Evolutionary conservation across 2,888 invertebrate species (phyloP), one percentile per base, ranked within the genome.

Genomic region (Leucozona laternaria): DNA sequence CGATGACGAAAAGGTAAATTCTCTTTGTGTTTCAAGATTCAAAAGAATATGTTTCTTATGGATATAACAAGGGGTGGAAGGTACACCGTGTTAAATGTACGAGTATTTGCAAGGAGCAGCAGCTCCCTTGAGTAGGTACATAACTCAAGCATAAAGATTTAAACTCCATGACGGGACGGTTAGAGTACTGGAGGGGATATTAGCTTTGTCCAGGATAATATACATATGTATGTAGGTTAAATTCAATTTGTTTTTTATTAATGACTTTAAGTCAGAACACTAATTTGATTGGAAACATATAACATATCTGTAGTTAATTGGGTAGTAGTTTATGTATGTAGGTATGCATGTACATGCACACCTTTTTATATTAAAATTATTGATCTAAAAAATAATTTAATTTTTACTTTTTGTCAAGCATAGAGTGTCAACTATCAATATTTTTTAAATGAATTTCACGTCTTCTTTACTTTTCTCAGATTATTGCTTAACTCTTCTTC

Each of bases 1-100:
- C 20, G 53, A 64, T n/a, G n/a, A n/a, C n/a, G n/a, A 55, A 40
- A 60, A 25, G 22, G 20, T 53, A 45, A n/a, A 25, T 55, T 66
- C 58, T 73, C 50, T 82, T 60, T 72, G 60, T 82, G 25, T 58
- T 60, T 34, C n/a, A 57, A 37, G 20, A 34, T 70, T 37, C 64
- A 17, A 20, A 53, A 53, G 43, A 68, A 68, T 58, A n/a, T 66
- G 40, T 17, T 37, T 20, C 37, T 50, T 43, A 22, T 6, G 20
- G 20, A 20, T 4, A 17, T 17, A 68, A 45, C 58, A 58, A 50
- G 43, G 73, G 37, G n/a, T 53, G 57, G 28, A 11, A 34, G 64
- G 62, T 53, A 60, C 43, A 62, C 6, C 37, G 20, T 22, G 50
- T 75, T 79, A 58, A 79, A 48, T 71, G 50, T 71, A 53, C 8